phyloP scores from a whole-genome alignment of 2,113 vertebrate genomes.

The Cyphomyrus discorhynchus region DNA sequence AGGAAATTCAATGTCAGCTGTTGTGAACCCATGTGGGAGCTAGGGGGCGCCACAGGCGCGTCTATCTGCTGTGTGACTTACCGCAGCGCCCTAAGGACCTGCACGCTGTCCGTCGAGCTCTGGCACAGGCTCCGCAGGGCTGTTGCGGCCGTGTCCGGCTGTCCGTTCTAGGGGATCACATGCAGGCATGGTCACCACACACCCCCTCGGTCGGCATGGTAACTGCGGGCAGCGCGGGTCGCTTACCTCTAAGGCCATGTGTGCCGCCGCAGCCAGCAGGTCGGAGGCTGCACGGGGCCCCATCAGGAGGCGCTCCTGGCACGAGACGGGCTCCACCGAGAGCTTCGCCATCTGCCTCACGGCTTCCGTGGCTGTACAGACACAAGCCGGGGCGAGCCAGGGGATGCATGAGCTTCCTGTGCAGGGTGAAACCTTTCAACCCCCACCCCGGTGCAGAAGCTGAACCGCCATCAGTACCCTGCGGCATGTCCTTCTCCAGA shows the following conservation, averaged over 20 bases:
- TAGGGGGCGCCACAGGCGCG: not conserved
- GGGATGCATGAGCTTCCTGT: not conserved
- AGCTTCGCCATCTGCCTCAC: slow-evolving; percentile 61
- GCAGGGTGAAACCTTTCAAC: not conserved
- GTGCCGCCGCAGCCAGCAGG: slow-evolving; percentile 74
- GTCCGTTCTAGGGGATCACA: slow-evolving; percentile 63
- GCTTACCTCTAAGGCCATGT: slow-evolving; percentile 81
- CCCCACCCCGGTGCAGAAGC: not conserved
- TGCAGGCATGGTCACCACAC: not conserved
- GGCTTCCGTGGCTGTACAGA: slow-evolving; percentile 63
- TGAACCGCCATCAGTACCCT: slow-evolving; percentile 59
- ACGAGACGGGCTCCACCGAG: slow-evolving; percentile 34
- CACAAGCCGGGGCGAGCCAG: slow-evolving; percentile 28
- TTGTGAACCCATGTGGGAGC: not conserved
- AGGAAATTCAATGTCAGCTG: not conserved
- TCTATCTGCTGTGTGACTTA: slow-evolving; percentile 40
- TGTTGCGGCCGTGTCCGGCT: slow-evolving; percentile 66
- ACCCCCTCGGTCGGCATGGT: not conserved
- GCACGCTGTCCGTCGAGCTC: slow-evolving; percentile 57
- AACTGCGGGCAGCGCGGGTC: not conserved
- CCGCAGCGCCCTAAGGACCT: slow-evolving; percentile 75
- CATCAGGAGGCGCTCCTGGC: slow-evolving; percentile 46
- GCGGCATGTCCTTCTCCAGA: slow-evolving; percentile 60
- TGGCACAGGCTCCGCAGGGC: slow-evolving; percentile 74
- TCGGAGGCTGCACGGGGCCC: slow-evolving; percentile 51